Conservation (phyloP, 2,113 vertebrate genomes). For the Anolis carolinensis region DNA sequence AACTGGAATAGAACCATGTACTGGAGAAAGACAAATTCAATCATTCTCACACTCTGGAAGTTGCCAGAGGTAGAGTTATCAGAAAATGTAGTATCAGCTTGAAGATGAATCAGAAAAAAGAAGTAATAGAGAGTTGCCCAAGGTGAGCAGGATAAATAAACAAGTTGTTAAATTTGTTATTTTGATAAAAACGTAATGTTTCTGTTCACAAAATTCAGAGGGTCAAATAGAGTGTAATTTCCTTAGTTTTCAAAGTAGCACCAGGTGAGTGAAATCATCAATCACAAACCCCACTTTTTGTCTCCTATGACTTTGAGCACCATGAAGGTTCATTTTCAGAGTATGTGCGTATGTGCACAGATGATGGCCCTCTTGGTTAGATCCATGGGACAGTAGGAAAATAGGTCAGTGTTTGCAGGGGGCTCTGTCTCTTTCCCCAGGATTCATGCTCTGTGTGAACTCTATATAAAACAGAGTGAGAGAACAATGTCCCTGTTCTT, state of each 20-base stretch:
- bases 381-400: background rate
- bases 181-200: background rate
- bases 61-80: background rate
- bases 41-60: background rate
- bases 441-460: conserved; percentile 1
- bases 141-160: background rate
- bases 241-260: background rate
- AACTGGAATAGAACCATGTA: background rate
- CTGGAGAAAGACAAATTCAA: background rate
- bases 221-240: background rate
- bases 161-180: background rate
- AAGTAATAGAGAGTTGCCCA: background rate
- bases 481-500: background rate
- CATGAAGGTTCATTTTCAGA: background rate
- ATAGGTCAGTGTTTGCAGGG: background rate
- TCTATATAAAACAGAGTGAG: background rate
- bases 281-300: background rate
- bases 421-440: background rate
- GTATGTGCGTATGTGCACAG: no score
- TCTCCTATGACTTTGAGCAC: no score
- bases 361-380: background rate
- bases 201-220: background rate
- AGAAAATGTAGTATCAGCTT: background rate
- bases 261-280: background rate
- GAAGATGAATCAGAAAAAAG: no score